Evolutionary conservation across 2,113 vertebrate genomes (phyloP).

Genomic region (Campylorhamphus procurvoides): DNA sequence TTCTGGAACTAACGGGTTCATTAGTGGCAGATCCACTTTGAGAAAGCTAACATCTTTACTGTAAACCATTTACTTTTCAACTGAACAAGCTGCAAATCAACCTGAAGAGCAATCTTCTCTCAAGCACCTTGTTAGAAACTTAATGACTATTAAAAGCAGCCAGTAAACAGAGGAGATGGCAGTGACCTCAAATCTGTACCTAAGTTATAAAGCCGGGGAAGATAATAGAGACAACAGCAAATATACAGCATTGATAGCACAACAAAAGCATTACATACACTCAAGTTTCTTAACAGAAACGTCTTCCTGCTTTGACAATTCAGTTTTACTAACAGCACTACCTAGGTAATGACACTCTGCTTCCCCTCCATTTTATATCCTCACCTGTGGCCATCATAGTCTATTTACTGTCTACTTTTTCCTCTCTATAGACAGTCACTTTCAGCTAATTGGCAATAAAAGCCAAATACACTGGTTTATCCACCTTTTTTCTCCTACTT

Average conservation of each 20-base stretch:
- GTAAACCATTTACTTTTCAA: neutral
- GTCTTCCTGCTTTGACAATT: neutral
- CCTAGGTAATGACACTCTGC: neutral
- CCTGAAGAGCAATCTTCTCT: neutral
- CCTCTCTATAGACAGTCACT: neutral
- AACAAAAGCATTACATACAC: neutral
- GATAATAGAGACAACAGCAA: neutral
- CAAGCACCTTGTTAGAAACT: neutral
- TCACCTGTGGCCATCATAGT: neutral
- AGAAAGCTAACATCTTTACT: neutral
- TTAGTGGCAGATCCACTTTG: neutral
- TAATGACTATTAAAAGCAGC: neutral
- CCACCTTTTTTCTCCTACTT: neutral
- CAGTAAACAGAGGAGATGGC: neutral
- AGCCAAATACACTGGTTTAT: neutral
- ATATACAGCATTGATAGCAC: neutral
- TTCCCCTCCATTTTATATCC: neutral
- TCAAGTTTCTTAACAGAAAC: neutral
- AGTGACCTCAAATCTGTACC: neutral
- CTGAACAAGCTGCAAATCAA: neutral
- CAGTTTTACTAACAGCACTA: neutral
- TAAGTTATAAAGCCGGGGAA: neutral
- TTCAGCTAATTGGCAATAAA: neutral
- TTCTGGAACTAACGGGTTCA: neutral
- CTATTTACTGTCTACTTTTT: neutral